Base-by-base conservation (phyloP, 2,113 vertebrate genomes). In the Circaetus cinerascens region DNA sequence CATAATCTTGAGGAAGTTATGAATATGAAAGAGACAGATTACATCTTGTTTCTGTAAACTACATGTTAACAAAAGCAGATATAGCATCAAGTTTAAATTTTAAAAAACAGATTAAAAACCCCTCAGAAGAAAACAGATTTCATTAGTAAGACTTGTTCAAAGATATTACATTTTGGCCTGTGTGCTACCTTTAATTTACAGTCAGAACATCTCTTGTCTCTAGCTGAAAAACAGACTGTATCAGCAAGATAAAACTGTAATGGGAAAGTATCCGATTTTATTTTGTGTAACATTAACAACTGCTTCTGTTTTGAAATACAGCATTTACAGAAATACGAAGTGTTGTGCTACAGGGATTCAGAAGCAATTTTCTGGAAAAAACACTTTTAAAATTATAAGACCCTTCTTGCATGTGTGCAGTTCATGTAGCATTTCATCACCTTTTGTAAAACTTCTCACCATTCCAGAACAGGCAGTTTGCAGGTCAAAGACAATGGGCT, bases 1-100 rank as follows among this genome's bases (percentile, higher is more conserved):
- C 59, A 50, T 59, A 90, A 89, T 41, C 68, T 77, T 86, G 17
- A 95, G 71, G 59, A 92, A 95, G 91, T 93, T 46, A 93, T 72
- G n/a, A 95, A 46, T 43, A 63, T 73, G 43, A 86, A 94, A 88
- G 48, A 32, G 60, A 90, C 6, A 63, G n/a, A 95, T 90, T 78
- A 34, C 57, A 87, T 86, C 27, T 89, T 77, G 63, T 57, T 94
- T 38, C 81, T 75, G 41, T 26, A 97, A 64, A 55, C 23, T 22
- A 84, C 36, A 30, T 18, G 19, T 79, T 73, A 78, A 74, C 48
- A 94, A 93, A 94, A 86, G 45, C 21, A 95, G 27, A 38, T 72
- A 75, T 1, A 95, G 15, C 34, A 88, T n/a, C 1, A 3, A 38
- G 60, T 59, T 87, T 68, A 92, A 96, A 88, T 57, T 46, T 53